Evolutionary conservation across 2,113 vertebrate species (phyloP), one percentile per base, ranked within the genome.

Genomic region (Cyanoramphus novaezelandiae): DNA sequence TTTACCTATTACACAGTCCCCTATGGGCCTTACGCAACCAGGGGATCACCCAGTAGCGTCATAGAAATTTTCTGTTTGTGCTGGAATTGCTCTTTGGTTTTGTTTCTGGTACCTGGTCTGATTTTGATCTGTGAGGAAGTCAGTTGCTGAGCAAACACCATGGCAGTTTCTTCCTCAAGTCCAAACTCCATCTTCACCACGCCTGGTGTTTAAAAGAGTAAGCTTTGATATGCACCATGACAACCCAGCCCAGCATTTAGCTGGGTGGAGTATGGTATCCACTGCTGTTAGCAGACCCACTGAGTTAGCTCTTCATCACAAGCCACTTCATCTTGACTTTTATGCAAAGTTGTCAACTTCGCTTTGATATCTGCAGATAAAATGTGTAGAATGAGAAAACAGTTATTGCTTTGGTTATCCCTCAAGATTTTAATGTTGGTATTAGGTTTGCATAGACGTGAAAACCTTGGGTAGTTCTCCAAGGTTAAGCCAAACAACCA

Each of bases 231-330:
- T 6, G 7, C 4, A 35, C 35, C 0, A 0, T 25, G 47, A 35
- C 29, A 37, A 50, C 55, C 14, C 0, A 0, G 29, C 49, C 39
- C n/a, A 20, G 52, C 1, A 0, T 0, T 0, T 35, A 52, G 23
- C 35, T 83, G 64, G 35, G 52, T 49, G 44, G 24, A 52, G 21
- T 78, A 27, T 13, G 8, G 10, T 19, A 41, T 20, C 64, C 52
- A 52, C 12, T 87, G 16, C 28, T 87, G 17, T 23, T 31, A 37
- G 21, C 44, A 31, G 9, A 62, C 29, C 13, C 0, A 0, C 19
- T 47, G 27, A 87, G 47, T 82, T 69, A 64, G 20, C 14, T 47
- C 52, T 92, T 86, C 41, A 21, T 69, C 3, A 0, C 52, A 62
- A 72, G 17, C 13, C 0, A 0, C 24, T 76, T 68, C 4, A 1